phyloP scores from a whole-genome alignment of 1,140 invertebrate species.

The Elymnias hypermnestra region DNA sequence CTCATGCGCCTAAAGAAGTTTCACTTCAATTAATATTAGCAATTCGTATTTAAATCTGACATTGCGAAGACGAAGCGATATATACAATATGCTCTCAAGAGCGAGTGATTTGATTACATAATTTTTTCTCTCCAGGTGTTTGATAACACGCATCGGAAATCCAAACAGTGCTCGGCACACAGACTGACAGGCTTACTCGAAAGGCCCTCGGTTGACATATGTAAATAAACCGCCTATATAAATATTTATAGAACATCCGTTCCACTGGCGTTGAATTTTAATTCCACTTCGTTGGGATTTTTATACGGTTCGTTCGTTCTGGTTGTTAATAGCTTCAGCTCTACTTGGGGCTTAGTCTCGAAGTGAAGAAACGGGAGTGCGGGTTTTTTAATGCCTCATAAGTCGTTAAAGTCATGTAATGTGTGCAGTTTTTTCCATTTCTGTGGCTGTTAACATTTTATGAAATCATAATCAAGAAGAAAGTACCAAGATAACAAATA shows the following conservation, averaged over 20 bases:
- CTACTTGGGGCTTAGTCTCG: too few relatives aligned
- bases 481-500: too few relatives aligned
- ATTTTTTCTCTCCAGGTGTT: not conserved
- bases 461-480: too few relatives aligned
- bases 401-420: too few relatives aligned
- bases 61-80: too few relatives aligned
- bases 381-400: too few relatives aligned
- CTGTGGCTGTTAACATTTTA: too few relatives aligned
- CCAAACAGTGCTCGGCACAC: slow-evolving; percentile 2
- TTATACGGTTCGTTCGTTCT: slow-evolving; percentile 13
- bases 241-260: slow-evolving; percentile 34
- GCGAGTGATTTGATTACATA: not conserved
- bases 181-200: slow-evolving; percentile 3
- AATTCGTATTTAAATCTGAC: too few relatives aligned
- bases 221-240: slow-evolving; percentile 30
- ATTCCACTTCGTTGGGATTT: slow-evolving; percentile 13
- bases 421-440: too few relatives aligned
- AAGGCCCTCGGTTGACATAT: slow-evolving; percentile 21
- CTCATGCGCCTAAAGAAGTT: too few relatives aligned
- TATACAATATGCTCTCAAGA: not conserved
- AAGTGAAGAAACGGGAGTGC: too few relatives aligned
- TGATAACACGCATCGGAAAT: not conserved
- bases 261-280: slow-evolving; percentile 16
- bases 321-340: slow-evolving; percentile 14
- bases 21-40: too few relatives aligned